Conservation (phyloP, 2,888 invertebrate species). For the Willowsia nigromaculata region DNA sequence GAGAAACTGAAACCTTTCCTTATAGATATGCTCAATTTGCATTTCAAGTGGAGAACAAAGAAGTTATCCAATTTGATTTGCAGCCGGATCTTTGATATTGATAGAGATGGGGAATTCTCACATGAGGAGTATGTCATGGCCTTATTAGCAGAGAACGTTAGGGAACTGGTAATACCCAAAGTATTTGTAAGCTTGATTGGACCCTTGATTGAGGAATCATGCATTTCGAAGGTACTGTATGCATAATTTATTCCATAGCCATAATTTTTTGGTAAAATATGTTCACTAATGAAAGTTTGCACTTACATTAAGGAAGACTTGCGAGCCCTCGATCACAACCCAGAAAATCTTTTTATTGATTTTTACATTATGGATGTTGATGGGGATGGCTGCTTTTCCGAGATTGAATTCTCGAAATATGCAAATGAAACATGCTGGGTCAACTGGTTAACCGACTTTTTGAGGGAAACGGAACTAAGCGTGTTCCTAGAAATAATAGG, state of each 20-base stretch:
- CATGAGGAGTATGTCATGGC: constrained; percentile 44
- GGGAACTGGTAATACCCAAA: background rate
- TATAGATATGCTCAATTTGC: background rate
- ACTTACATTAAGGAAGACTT: constrained; percentile 52
- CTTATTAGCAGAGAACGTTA: background rate
- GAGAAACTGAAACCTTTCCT: background rate
- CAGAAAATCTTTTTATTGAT: background rate
- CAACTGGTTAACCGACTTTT: constrained; percentile 19
- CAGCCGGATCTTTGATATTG: constrained; percentile 29
- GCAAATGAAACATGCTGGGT: background rate
- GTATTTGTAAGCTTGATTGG: constrained; percentile 35
- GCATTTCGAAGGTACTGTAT: constrained; percentile 35
- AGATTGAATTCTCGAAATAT: constrained; percentile 17
- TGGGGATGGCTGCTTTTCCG: constrained; percentile 38
- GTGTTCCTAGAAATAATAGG: background rate
- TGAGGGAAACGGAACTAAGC: background rate
- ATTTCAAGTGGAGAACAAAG: background rate
- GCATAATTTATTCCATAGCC: background rate
- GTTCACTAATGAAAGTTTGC: background rate
- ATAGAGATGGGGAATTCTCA: constrained; percentile 12
- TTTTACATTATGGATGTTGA: constrained; percentile 13
- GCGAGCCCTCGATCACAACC: constrained; percentile 11
- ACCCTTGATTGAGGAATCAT: constrained; percentile 30
- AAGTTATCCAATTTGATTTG: constrained; percentile 5
- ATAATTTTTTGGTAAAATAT: background rate